These are phyloP conservation scores for Tapera naevia DNA, from an alignment of 2,797 vertebrate genomes.

Conservation along the genomic window DNA sequence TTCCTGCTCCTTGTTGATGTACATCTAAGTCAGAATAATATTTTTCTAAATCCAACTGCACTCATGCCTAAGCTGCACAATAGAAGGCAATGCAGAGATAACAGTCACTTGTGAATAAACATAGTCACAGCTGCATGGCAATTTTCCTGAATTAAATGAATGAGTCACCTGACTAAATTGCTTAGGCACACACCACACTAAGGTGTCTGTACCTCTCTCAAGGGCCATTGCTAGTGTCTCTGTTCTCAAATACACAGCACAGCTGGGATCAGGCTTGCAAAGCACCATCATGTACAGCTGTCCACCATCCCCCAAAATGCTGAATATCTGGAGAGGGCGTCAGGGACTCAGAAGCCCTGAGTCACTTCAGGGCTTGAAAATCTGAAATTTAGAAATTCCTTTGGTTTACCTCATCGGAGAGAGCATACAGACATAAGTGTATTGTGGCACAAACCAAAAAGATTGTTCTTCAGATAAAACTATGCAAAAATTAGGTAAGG, in stretches of 20 bases:
- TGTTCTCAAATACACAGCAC: neutral
- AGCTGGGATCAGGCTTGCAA: neutral
- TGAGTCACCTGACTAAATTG: neutral
- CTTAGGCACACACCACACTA: neutral
- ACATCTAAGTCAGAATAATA: neutral
- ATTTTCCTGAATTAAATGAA: neutral
- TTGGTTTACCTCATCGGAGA: neutral
- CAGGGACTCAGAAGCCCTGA: too few species aligned
- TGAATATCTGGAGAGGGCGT: neutral
- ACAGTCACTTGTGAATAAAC: neutral
- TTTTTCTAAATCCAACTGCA: neutral
- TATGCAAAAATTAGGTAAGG: neutral
- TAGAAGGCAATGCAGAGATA: neutral
- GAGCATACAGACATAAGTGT: neutral
- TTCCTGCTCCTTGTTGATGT: neutral
- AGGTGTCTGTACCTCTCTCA: neutral
- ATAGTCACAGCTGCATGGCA: neutral
- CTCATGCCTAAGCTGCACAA: neutral
- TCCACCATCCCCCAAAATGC: neutral
- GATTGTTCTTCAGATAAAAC: neutral
- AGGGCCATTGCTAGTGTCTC: neutral
- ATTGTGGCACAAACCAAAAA: neutral
- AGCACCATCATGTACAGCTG: rapidly evolving
- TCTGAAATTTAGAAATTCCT: neutral
- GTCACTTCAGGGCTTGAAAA: neutral